Base-by-base conservation (phyloP, 1,140 invertebrate species). In the Eciton burchellii region DNA sequence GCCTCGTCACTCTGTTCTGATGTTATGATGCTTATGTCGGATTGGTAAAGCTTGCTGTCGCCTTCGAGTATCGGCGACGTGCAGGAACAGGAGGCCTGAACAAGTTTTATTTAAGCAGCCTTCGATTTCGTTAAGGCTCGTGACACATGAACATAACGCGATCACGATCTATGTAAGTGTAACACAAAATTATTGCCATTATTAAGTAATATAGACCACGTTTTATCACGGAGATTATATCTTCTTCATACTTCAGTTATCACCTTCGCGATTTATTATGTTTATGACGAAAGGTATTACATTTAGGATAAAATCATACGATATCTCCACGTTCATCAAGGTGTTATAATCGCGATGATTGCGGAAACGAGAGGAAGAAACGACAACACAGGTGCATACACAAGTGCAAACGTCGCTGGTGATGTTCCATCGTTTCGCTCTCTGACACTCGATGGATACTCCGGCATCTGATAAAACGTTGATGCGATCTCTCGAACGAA, bases 381-480 rank as follows among this genome's bases (percentile, higher is more conserved):
- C 24, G 29, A 47, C 3, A n/a, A 62, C 2, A 35, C 0, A 77
- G 12, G n/a, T n/a, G n/a, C 19, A 0, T 63, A 70, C 49, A 11
- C 8, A 26, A 65, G 21, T 45, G 12, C 47, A 54, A 66, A 35
- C 35, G 35, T 70, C 41, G 82, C 12, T 77, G 3, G 41, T 81
- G 21, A 84, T 74, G 29, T 86, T 86, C 83, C 83, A 85, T 0
- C 47, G 52, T 12, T 83, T 59, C 3, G 45, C 83, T 1, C 57
- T 26, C 11, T 45, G 63, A 29, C 24, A 73, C 1, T 57, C 81
- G 9, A 83, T 60, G 0, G 62, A 77, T 24, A 52, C 63, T 62
- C 60, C 88, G 0, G 24, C 54, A 56, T 70, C 82, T 19, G 84
- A 84, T 66, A 82, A 63, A 82, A 77, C 43, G 24, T 87, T 87